Conservation (phyloP, 2,113 vertebrate species). For the Megaleporinus macrocephalus region DNA sequence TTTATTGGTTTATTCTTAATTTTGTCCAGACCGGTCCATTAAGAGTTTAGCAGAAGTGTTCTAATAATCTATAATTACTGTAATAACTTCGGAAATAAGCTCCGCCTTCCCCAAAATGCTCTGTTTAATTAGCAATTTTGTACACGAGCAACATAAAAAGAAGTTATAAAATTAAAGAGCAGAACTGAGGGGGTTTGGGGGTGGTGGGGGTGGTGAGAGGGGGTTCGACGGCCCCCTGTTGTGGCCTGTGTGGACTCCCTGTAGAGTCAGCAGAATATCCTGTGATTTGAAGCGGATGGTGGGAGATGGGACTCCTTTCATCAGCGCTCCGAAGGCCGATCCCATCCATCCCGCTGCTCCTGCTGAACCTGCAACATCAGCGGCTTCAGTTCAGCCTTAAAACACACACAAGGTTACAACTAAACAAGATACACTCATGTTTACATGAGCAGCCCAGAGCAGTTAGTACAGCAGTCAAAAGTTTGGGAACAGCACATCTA, state of each 20-base stretch:
- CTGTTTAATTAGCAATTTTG: background rate
- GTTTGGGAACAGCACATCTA: too few species aligned
- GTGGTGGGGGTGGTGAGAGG: background rate
- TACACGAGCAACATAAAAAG: background rate
- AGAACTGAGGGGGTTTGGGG: background rate
- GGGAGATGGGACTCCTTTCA: slow-evolving; percentile 49
- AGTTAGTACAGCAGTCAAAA: too few species aligned
- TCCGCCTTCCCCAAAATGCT: too few species aligned
- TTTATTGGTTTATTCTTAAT: too few species aligned
- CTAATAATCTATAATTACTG: too few species aligned
- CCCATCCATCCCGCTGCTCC: slow-evolving; percentile 42
- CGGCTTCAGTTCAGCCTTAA: slow-evolving; percentile 5
- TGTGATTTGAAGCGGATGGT: slow-evolving; percentile 51
- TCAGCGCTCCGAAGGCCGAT: slow-evolving; percentile 49
- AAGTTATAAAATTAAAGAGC: background rate
- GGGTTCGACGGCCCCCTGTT: slow-evolving; percentile 7
- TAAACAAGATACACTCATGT: background rate
- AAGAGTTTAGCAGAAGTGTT: too few species aligned
- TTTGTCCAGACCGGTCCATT: too few species aligned
- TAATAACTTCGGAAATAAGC: too few species aligned
- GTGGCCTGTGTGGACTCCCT: slow-evolving; percentile 63
- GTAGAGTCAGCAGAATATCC: slow-evolving; percentile 57
- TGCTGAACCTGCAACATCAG: slow-evolving; percentile 48
- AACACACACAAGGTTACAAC: slow-evolving; percentile 17
- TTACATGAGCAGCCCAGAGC: too few species aligned